Evolutionary conservation across 2,797 vertebrate species (phyloP), one percentile per base, ranked within the genome.

Genomic region (Sitta carolinensis): DNA sequence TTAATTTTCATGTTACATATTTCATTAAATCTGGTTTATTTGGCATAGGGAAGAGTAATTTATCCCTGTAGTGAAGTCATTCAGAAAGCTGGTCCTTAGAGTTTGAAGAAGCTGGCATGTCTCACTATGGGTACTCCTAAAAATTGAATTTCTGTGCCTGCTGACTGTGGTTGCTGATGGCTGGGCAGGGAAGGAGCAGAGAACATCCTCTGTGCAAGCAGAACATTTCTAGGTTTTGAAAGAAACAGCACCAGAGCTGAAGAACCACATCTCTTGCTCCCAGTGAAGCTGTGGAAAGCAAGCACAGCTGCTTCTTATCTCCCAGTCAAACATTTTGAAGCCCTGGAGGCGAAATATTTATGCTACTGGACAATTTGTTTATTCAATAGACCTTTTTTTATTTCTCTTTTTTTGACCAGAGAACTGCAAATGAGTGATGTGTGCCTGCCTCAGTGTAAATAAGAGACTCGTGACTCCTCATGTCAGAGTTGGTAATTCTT

Each of bases 351-450:
- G 29, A 90, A 74, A 87, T 96, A 84, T 92, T 95, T 94, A 84
- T 91, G 91, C 90, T 96, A 89, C 89, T 68, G 84, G 91, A 87
- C 45, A 90, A 48, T 94, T 96, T 94, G 94, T 97, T 97, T 97
- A 94, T 76, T 86, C 87, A 90, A 38, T 74, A 50, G 68, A 50
- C 30, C 42, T 55, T 85, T 67, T 87, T 29, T 72, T 4, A 38
- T 94, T 77, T 32, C 16, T 48, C 38, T 54, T 48, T 76, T 76
- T 85, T 25, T n/a, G 10, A 47, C 30, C 43, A 57, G 89, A 80
- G 55, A 95, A 19, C 64, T 68, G 62, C 40, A 69, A 72, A 43
- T 84, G 78, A 95, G 79, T 58, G 67, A 69, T 1, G 9, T 58
- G 40, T 68, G 16, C 16, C 57, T 42, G 79, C 51, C 64, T 81